These are phyloP conservation scores for Hylaea fasciaria DNA, from an alignment of 2,888 invertebrate species.

Conservation along the genomic window DNA sequence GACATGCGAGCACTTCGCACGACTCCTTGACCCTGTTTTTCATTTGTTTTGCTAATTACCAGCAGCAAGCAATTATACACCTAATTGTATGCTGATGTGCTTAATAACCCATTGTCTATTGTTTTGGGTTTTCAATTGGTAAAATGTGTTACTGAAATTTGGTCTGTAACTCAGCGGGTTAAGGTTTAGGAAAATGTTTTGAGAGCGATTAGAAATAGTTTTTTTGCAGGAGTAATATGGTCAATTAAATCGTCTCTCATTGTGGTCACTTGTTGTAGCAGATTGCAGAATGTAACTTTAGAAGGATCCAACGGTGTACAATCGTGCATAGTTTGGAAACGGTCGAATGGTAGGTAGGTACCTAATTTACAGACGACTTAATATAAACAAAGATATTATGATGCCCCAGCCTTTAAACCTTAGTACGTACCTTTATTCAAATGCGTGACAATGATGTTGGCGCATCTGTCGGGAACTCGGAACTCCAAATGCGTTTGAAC, in stretches of 20 bases:
- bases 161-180: neutral
- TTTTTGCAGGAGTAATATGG: slow-evolving; percentile 2
- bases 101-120: slow-evolving; percentile 34
- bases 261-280: slow-evolving; percentile 1
- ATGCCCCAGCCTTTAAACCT: too few relatives aligned
- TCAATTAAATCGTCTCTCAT: slow-evolving; percentile 7
- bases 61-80: slow-evolving; percentile 27
- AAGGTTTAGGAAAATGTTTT: slow-evolving; percentile 7
- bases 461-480: too few relatives aligned
- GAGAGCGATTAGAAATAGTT: slow-evolving; percentile 7
- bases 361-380: too few relatives aligned
- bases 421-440: too few relatives aligned
- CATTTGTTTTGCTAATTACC: slow-evolving; percentile 31
- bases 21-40: slow-evolving; percentile 37
- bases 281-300: slow-evolving; percentile 3
- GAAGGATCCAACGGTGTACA: neutral
- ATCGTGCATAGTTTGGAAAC: too few relatives aligned
- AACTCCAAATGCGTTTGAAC: too few relatives aligned
- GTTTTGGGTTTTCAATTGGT: slow-evolving; percentile 17
- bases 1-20: slow-evolving; percentile 29
- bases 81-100: slow-evolving; percentile 28
- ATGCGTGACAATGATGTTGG: too few relatives aligned
- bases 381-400: too few relatives aligned
- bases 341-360: too few relatives aligned
- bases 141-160: neutral